A percentile compares a stretch with the other conserved stretches of the same genome.
These are phyloP conservation scores for Acanthosepion esculentum DNA, from an alignment of 2,888 invertebrate genomes.

Conservation along the genomic window DNA sequence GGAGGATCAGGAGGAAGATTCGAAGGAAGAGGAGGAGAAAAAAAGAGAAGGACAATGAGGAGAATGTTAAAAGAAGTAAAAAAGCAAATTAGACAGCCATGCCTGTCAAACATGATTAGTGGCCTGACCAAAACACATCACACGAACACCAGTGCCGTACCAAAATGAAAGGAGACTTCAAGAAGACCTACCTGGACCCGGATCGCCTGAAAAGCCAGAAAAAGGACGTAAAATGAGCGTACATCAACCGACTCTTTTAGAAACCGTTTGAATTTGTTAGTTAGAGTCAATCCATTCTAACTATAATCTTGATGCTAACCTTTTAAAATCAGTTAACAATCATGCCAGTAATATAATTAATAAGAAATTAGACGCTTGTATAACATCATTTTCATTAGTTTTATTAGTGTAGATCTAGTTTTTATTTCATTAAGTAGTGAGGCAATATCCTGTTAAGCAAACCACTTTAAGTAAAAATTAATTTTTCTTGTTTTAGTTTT, in stretches of 20 bases:
- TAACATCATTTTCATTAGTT: background rate
- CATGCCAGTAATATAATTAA: too few species aligned
- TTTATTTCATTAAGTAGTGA: background rate
- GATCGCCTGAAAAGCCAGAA: constrained; percentile 43
- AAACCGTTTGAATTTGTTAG: background rate
- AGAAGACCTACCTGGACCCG: constrained; percentile 45
- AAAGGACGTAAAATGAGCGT: constrained; percentile 16
- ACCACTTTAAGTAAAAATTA: too few species aligned
- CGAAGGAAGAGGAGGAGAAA: background rate
- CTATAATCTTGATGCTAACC: background rate
- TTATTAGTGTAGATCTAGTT: background rate
- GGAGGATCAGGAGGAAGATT: background rate
- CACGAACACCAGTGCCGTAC: constrained; percentile 38
- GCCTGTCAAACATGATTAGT: constrained; percentile 25
- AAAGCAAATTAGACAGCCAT: constrained; percentile 43
- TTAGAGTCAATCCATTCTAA: background rate
- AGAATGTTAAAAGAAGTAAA: constrained; percentile 21
- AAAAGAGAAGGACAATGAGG: background rate
- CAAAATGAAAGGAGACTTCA: constrained; percentile 39
- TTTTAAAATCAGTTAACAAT: background rate
- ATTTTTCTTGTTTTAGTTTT: background rate
- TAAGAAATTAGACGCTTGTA: background rate
- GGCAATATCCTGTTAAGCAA: background rate
- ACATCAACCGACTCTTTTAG: background rate
- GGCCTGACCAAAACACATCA: background rate